Conservation (phyloP, 2,113 vertebrate genomes). For the Forbesichthys papilliferus region DNA sequence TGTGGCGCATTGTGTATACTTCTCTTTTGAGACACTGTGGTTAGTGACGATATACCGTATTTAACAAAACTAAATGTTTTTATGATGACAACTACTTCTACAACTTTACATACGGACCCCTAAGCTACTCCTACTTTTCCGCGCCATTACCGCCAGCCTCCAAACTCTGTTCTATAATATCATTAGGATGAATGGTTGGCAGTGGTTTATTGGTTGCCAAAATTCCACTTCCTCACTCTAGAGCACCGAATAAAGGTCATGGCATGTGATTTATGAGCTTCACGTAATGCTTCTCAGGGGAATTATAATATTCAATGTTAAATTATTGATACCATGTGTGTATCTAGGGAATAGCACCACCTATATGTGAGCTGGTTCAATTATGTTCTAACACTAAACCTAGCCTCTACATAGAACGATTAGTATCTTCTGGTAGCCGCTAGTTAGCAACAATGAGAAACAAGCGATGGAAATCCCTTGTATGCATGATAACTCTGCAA, state of each 20-base stretch:
- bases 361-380: conserved; percentile 45
- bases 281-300: conserved; percentile 61
- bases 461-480: too few species aligned
- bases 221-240: conserved; percentile 53
- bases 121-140: too few species aligned
- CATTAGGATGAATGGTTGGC: conserved; percentile 48
- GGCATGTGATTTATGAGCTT: conserved; percentile 65
- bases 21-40: too few species aligned
- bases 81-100: too few species aligned
- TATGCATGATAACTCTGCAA: background rate
- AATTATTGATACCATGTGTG: conserved; percentile 63
- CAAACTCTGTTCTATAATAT: conserved; percentile 28
- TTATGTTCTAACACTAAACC: conserved; percentile 34
- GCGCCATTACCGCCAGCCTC: too few species aligned
- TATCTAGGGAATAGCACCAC: conserved; percentile 46
- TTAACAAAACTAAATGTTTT: too few species aligned
- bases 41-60: too few species aligned
- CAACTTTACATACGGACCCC: too few species aligned
- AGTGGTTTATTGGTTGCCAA: conserved; percentile 48
- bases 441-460: background rate
- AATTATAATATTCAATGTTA: conserved; percentile 55
- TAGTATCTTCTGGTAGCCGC: background rate
- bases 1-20: too few species aligned
- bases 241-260: conserved; percentile 64
- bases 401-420: conserved; percentile 3